phyloP scores from a whole-genome alignment of 1,140 invertebrate genomes.

The Dreissena polymorpha region DNA sequence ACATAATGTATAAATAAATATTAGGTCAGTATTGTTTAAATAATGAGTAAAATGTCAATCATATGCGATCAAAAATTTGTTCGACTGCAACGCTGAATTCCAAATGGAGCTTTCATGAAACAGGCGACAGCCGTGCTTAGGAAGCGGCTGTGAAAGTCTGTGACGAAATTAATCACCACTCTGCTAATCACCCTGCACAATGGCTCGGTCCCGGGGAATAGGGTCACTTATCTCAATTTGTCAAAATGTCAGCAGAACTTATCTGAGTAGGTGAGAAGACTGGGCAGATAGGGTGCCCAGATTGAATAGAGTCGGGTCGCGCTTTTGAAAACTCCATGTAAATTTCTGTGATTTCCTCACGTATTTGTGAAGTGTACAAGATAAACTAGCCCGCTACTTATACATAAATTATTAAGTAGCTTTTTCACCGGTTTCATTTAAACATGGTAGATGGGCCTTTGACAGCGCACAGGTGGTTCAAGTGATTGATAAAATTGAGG shows the following conservation, averaged over 20 bases:
- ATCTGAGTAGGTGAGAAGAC: constrained; percentile 55
- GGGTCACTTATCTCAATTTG: constrained; percentile 40
- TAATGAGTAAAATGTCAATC: too few relatives aligned
- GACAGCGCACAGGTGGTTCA: constrained; percentile 46
- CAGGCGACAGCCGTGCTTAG: too few relatives aligned
- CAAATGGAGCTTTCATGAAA: too few relatives aligned
- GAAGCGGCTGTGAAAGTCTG: constrained; percentile 1
- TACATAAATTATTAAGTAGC: constrained; percentile 60
- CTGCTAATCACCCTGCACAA: background rate
- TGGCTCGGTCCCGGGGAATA: background rate
- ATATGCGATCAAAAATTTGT: too few relatives aligned
- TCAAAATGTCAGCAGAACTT: constrained; percentile 56
- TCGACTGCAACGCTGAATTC: too few relatives aligned
- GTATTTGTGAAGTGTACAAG: constrained; percentile 66
- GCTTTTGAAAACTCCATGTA: constrained; percentile 39
- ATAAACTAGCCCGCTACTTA: constrained; percentile 60
- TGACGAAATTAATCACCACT: constrained; percentile 1
- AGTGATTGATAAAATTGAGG: constrained; percentile 27
- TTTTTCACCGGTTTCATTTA: constrained; percentile 41
- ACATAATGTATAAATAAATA: too few relatives aligned
- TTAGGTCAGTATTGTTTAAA: too few relatives aligned
- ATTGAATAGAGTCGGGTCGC: constrained; percentile 42
- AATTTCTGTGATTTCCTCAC: constrained; percentile 62
- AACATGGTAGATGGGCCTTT: constrained; percentile 32
- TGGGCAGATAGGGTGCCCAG: constrained; percentile 41